Conservation (phyloP, 1,140 invertebrate genomes). For the Dendroctonus ponderosae region DNA sequence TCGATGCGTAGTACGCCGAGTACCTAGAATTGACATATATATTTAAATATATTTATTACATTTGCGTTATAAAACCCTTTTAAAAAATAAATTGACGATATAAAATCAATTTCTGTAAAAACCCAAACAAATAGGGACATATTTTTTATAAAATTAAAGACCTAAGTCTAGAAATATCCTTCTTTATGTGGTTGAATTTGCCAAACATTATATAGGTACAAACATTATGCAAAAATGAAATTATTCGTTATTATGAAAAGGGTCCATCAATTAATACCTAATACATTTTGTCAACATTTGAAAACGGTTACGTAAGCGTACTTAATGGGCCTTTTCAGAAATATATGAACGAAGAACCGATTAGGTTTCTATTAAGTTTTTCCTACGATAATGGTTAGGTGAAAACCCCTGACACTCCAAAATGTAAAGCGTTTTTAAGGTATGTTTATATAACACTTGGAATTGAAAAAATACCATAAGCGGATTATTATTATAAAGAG, state of each 20-base stretch:
- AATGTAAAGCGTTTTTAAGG: neutral
- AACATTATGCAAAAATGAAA: neutral
- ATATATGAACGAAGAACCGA: neutral
- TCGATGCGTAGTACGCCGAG: conserved; percentile 41
- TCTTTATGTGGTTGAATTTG: neutral
- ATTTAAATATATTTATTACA: neutral
- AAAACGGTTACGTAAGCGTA: neutral
- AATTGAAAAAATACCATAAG: neutral
- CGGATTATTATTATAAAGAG: neutral
- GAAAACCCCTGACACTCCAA: neutral
- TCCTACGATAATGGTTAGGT: too few species aligned
- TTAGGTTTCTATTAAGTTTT: too few species aligned
- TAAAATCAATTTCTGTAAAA: neutral
- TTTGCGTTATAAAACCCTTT: neutral
- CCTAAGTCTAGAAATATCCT: neutral
- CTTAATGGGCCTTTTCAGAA: neutral
- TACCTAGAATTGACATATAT: conserved; percentile 37
- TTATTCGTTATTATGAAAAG: too few species aligned
- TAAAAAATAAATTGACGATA: neutral
- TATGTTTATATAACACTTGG: neutral
- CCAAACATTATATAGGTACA: neutral
- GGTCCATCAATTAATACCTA: too few species aligned
- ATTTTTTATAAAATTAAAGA: neutral
- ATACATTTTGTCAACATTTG: too few species aligned
- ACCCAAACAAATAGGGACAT: neutral